phyloP scores from a whole-genome alignment of 2,797 vertebrate genomes.

The Manis javanica region DNA sequence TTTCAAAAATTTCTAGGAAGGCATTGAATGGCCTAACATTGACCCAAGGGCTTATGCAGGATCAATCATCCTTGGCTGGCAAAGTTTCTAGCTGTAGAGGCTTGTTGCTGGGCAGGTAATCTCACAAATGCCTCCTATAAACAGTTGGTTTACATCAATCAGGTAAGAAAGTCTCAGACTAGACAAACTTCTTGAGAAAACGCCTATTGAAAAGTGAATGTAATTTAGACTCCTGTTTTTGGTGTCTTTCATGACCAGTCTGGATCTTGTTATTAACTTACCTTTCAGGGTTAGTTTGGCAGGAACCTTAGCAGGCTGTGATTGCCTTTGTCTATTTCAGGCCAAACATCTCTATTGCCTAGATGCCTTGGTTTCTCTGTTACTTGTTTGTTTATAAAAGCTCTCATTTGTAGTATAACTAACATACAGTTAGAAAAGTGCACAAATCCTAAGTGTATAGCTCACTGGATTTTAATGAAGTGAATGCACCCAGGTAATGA shows the following conservation, averaged over 20 bases:
- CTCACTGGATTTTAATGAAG: conserved; percentile 36
- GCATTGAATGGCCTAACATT: neutral
- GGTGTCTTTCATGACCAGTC: neutral
- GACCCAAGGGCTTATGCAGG: neutral
- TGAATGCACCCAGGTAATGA: neutral
- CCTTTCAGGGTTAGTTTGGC: conserved; percentile 34
- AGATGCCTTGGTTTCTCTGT: conserved; percentile 21
- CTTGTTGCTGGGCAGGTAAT: neutral
- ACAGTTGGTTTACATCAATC: conserved; percentile 32
- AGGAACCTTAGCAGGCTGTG: conserved; percentile 19
- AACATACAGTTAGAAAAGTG: conserved; percentile 3
- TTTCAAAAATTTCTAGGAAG: neutral
- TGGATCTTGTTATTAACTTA: conserved; percentile 55
- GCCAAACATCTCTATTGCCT: conserved; percentile 28
- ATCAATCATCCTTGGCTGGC: neutral
- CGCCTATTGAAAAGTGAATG: neutral
- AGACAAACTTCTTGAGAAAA: neutral
- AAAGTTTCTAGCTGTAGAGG: neutral
- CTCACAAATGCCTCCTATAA: neutral
- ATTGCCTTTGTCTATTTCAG: conserved; percentile 8
- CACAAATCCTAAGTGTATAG: neutral
- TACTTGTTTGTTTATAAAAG: conserved; percentile 42
- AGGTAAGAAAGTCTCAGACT: neutral
- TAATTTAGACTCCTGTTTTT: neutral
- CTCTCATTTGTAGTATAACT: conserved; percentile 12